A percentile compares a stretch with the other conserved stretches of the same genome.
Conservation (phyloP, 2,888 invertebrate genomes). For the Rotaria socialis region DNA sequence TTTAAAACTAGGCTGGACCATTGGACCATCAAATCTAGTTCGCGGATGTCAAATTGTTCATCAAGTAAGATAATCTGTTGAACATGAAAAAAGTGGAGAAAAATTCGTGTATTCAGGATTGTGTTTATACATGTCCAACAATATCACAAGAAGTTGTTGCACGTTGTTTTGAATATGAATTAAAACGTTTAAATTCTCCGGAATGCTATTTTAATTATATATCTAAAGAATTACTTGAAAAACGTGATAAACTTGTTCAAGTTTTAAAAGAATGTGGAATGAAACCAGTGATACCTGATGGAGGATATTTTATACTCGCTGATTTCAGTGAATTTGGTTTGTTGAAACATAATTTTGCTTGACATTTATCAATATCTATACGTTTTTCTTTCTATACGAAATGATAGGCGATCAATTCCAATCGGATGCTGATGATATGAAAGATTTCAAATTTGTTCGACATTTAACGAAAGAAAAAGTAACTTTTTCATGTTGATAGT, state of each 20-base stretch:
- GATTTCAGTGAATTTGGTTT: too few relatives aligned
- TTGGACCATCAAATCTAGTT: conserved; percentile 78
- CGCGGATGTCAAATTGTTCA: conserved; percentile 73
- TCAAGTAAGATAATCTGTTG: conserved; percentile 56
- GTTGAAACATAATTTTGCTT: too few relatives aligned
- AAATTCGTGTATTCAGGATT: conserved; percentile 41
- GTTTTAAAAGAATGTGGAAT: neutral
- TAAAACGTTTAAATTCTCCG: conserved; percentile 67
- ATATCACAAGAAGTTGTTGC: conserved; percentile 78
- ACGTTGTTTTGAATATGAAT: conserved; percentile 78
- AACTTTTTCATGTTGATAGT: neutral
- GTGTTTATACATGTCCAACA: neutral
- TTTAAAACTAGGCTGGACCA: conserved; percentile 64
- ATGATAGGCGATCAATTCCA: conserved; percentile 35
- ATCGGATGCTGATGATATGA: conserved; percentile 53
- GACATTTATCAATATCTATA: too few relatives aligned
- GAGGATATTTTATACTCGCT: conserved; percentile 93
- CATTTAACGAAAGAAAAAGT: conserved; percentile 74
- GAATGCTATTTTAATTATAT: conserved; percentile 79
- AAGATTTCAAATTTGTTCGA: conserved; percentile 85
- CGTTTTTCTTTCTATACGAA: neutral
- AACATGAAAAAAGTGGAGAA: too few relatives aligned
- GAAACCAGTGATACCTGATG: conserved; percentile 80
- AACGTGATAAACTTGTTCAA: conserved; percentile 1
- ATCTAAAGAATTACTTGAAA: conserved; percentile 53